Base-by-base conservation (phyloP, 1,140 invertebrate genomes). In the Heliconius eleuchia region DNA sequence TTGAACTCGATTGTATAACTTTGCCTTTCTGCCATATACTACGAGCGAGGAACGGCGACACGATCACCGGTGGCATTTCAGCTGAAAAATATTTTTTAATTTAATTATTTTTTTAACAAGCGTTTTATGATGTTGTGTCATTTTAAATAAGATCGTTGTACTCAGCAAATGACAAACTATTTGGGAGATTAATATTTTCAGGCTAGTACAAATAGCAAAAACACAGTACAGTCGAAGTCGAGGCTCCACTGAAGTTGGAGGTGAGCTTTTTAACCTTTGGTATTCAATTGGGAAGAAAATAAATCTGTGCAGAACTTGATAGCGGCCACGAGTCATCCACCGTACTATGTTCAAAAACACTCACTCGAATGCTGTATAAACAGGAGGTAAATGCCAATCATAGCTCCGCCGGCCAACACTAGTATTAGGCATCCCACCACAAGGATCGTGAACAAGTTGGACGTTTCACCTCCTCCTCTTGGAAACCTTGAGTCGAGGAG, bases 351-450 rank as follows among this genome's bases (percentile, higher is more conserved):
- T 52, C 4, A 52, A 52, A 52, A 52, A 6, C 6, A 66, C 60
- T 66, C 23, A 66, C 60, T 30, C 3, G 60, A 66, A 66, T 30
- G 30, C 23, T 76, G 30, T 13, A 37, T 46, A 2, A 76, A 27
- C 18, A 76, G 23, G 1, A 70, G 60, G 19, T 76, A 76, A 19
- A 70, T 27, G 57, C 74, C 74, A 46, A 76, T 76, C n/a, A 66
- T 13, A 1, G 66, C 42, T 18, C 60, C 60, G 37, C 55, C 39
- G 3, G 55, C n/a, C 60, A 76, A 30, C 1, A 76, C 34, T 18
- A 46, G 13, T 30, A 76, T 42, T 18, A 76, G 42, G 23, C 37
- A 42, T 39, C 71, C 55, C n/a, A 76, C 74, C 1, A 52, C 57
- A 18, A 39, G 1, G 18, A 42, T 39, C 11, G 74, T 76, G 19